Evolutionary conservation across 2,113 vertebrate species (phyloP).

Genomic region (Ictalurus furcatus): DNA sequence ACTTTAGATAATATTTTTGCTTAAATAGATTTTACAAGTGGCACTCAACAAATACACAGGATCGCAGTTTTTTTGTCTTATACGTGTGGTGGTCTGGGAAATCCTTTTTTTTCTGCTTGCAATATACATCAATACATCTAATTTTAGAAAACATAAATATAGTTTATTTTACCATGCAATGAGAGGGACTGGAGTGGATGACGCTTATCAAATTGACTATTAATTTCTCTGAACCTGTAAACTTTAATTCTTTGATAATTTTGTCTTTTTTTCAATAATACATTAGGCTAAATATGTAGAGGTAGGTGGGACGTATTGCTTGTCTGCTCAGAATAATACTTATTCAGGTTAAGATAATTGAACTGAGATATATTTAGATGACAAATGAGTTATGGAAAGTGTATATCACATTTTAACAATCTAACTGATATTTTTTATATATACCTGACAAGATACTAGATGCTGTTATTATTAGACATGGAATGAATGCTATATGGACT

Average conservation of each 20-base stretch:
- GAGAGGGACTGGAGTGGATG: neutral
- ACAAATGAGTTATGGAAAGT: neutral
- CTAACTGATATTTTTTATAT: neutral
- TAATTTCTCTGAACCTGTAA: neutral
- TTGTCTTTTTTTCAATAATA: neutral
- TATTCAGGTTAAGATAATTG: neutral
- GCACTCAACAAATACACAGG: neutral
- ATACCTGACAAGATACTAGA: neutral
- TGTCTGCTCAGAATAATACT: neutral
- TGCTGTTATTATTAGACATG: neutral
- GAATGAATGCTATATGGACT: neutral
- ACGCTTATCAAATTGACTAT: neutral
- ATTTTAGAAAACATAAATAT: neutral
- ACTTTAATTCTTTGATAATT: neutral
- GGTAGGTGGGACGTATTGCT: neutral
- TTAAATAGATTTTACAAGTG: neutral
- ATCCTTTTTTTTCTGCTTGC: neutral
- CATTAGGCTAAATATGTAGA: neutral
- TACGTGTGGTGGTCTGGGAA: neutral
- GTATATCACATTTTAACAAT: neutral
- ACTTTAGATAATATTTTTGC: neutral
- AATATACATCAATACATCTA: neutral
- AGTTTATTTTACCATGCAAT: neutral
- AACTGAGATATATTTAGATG: neutral
- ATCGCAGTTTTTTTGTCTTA: neutral